Evolutionary conservation across 2,113 vertebrate genomes (phyloP).

Genomic region (Phainopepla nitens): DNA sequence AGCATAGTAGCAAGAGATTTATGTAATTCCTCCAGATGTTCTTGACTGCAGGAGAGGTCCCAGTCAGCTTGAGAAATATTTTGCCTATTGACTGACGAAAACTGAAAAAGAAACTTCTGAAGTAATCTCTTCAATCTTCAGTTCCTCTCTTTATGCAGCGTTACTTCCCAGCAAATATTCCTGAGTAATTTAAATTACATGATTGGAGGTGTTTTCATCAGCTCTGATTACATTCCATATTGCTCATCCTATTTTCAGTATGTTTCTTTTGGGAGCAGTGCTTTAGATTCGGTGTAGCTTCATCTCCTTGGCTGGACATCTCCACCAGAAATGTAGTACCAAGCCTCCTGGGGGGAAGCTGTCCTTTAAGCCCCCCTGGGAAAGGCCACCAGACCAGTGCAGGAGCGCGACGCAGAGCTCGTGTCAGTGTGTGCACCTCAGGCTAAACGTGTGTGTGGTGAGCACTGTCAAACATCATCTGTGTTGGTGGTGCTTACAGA

Average conservation of each 20-base stretch:
- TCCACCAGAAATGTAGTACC: background rate
- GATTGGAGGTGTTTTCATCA: background rate
- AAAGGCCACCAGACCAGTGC: rapidly evolving
- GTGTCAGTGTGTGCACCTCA: rapidly evolving
- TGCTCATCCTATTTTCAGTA: background rate
- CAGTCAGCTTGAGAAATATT: background rate
- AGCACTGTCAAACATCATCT: rapidly evolving
- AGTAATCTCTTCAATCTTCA: background rate
- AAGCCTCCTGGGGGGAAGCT: background rate
- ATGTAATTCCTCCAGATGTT: background rate
- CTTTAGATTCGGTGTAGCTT: background rate
- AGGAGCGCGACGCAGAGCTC: background rate
- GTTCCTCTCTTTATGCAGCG: background rate
- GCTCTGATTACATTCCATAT: background rate
- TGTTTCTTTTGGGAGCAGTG: background rate
- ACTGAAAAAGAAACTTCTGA: background rate
- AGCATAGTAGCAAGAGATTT: background rate
- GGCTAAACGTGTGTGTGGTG: rapidly evolving
- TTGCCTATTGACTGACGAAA: background rate
- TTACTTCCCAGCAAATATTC: background rate
- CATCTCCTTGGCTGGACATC: background rate
- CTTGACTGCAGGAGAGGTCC: background rate
- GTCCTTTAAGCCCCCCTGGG: background rate
- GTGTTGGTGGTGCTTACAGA: background rate
- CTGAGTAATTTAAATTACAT: background rate